Evolutionary conservation across 2,888 invertebrate species (phyloP), one percentile per base, ranked within the genome.

Genomic region (Nemoura dubitans): DNA sequence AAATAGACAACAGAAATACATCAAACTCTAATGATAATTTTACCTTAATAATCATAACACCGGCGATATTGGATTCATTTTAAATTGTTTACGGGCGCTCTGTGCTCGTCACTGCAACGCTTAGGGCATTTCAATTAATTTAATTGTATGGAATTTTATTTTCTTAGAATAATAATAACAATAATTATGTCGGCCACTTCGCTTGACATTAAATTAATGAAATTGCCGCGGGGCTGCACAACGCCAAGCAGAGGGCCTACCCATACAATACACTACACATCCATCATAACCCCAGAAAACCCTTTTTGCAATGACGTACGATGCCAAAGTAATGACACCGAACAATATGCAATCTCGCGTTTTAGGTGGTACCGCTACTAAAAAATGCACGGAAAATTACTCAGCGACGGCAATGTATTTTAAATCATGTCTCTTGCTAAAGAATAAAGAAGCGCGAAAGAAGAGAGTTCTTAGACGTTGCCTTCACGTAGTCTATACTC

Each of bases 101-200:
- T 84, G 5, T 42, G 25, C 43, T 76, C 43, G 42, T 36, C 43
- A 43, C 7, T 25, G n/a, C 27, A n/a, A 14, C 26, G 25, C 28
- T 16, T 21, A 43, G 76, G 76, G 84, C 30, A 36, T 28, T 84
- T 36, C 42, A 84, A 84, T 84, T 84, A 36, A 84, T 84, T 36
- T 84, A 84, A 84, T 36, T 59, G 59, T 59, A 59, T 59, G 59
- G 59, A 85, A 78, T 85, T 85, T 43, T 87, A 76, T 78, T 87
- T 80, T 85, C 85, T 83, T 80, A 36, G 43, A 85, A 85, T 77
- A 43, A 25, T 42, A 86, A 77, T 82, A 30, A 85, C 76, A 76
- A 81, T 80, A 43, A 59, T 59, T 59, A 59, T 59, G 59, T 7
- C 59, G 59, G 14, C 59, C 59, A 59, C 59, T 59, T 59, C 59